Evolutionary conservation across 2,888 invertebrate species (phyloP).

Genomic region (Drosophila ezoana): DNA sequence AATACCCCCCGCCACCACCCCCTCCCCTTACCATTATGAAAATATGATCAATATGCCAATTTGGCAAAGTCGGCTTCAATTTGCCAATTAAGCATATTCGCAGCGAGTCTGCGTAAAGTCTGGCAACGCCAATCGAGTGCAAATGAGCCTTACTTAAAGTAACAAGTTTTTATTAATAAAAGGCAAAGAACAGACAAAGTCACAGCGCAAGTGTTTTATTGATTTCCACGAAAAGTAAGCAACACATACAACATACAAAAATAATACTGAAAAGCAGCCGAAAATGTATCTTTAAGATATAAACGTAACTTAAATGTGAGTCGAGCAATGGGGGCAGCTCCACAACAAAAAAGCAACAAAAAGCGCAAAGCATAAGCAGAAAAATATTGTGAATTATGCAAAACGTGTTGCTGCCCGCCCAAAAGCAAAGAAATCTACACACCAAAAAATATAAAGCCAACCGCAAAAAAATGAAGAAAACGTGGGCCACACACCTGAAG

Average conservation of each 20-base stretch:
- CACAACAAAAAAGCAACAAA: conserved; percentile 13
- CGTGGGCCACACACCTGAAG: conserved; percentile 26
- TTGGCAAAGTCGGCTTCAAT: conserved; percentile 41
- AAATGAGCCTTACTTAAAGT: conserved; percentile 57
- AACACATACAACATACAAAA: not conserved
- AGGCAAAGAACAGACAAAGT: conserved; percentile 2
- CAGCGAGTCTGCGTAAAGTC: conserved; percentile 11
- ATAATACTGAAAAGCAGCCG: conserved; percentile 16
- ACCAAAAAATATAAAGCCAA: conserved; percentile 1
- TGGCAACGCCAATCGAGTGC: conserved; percentile 69
- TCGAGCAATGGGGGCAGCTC: conserved; percentile 17
- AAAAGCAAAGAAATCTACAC: conserved; percentile 4
- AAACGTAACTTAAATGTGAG: conserved; percentile 64
- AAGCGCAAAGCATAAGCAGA: conserved; percentile 71
- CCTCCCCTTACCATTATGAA: conserved; percentile 1
- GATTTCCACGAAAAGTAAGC: conserved; percentile 70
- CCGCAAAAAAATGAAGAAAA: conserved; percentile 12
- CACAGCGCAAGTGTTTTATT: conserved; percentile 75
- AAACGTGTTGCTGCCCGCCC: conserved; percentile 58
- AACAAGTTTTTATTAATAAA: conserved; percentile 37
- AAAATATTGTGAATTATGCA: conserved; percentile 75
- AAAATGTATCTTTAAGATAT: conserved; percentile 44
- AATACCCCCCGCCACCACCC: not conserved
- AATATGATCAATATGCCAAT: conserved; percentile 35
- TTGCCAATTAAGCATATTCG: conserved; percentile 64